phyloP scores from a whole-genome alignment of 1,140 invertebrate species.

The Calycopis cecrops region DNA sequence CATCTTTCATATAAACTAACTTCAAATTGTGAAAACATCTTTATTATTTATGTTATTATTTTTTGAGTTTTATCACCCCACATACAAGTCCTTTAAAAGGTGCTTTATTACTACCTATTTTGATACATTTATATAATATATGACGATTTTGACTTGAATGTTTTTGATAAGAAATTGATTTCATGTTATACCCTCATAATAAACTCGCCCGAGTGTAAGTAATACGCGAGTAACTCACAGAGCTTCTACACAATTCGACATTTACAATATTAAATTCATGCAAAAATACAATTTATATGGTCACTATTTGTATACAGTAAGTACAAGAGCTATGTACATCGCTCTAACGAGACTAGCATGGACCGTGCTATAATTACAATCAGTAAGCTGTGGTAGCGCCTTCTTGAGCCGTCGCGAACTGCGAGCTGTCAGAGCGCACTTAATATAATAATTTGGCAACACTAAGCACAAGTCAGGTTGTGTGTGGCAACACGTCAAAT shows the following conservation, averaged over 20 bases:
- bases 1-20: no score
- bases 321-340: conserved; percentile 39
- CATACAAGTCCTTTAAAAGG: no score
- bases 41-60: no score
- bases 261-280: conserved; percentile 43
- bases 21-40: no score
- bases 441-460: conserved; percentile 11
- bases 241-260: conserved; percentile 26
- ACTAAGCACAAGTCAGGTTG: background rate
- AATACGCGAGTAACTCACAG: conserved; percentile 31
- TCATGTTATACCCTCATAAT: background rate
- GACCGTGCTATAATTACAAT: conserved; percentile 28
- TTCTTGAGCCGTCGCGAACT: conserved; percentile 10
- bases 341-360: conserved; percentile 34
- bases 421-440: background rate
- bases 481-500: background rate
- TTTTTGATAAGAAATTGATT: no score
- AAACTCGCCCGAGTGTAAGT: conserved; percentile 8
- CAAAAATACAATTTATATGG: conserved; percentile 51
- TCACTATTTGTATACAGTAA: conserved; percentile 33
- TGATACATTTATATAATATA: no score
- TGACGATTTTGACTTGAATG: no score
- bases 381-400: conserved; percentile 18
- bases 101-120: no score
- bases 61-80: no score